Base-by-base conservation (phyloP, 2,888 invertebrate species). In the Atrina japonica region DNA sequence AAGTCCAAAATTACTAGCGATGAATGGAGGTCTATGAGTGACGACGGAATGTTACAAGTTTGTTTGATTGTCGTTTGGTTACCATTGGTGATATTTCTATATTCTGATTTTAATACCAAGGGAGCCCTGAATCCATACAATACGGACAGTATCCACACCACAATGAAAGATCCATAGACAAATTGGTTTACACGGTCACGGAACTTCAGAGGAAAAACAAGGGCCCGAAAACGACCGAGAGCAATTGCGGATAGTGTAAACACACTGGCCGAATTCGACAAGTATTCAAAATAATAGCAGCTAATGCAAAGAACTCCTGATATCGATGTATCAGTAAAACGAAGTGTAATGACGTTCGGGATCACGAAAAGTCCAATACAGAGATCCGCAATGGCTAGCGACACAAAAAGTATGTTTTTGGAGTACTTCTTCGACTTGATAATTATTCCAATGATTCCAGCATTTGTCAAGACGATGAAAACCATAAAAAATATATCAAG, bases 291-390 rank as follows among this genome's bases (percentile, higher is more conserved):
- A n/a, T 65, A 70, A 30, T 45, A 30, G 30, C 70, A 70, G 14
- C 65, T 40, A 21, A 56, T 58, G 59, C 70, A 70, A 5, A 70
- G 16, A 29, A 52, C 14, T 16, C 49, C 50, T n/a, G 16, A 59
- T 52, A 50, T 30, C 9, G n/a, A n/a, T 3, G 30, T 18, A 23
- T 64, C 41, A 6, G 30, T 30, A 18, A 41, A 40, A 21, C 18
- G 49, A 21, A 70, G 40, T 14, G 49, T 50, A 35, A 70, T 70
- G 6, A 52, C 35, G 35, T 70, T 70, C n/a, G 70, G 70, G 7
- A 70, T 65, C 0, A 70, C 70, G 45, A 70, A 70, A n/a, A 65
- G 23, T 16, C 59, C 70, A 25, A 70, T 25, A 29, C 41, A 65
- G 16, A 70, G 21, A 40, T 70, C 70, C 14, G 70, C 58, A 27